phyloP scores from a whole-genome alignment of 2,888 invertebrate species.

The Litoditis marina region DNA sequence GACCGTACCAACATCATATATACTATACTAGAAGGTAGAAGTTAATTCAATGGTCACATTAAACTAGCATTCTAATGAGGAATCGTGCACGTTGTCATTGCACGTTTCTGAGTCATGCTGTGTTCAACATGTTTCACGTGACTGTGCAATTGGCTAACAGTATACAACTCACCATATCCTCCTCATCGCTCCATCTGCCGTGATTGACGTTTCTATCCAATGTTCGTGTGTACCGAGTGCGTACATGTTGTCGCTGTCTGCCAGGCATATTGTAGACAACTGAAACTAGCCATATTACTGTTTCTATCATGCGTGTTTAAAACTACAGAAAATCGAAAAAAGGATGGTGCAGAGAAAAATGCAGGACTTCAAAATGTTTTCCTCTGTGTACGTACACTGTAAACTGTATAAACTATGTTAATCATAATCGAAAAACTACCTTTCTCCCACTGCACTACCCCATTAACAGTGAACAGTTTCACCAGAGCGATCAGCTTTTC shows the following conservation, averaged over 20 bases:
- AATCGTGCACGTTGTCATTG: no score
- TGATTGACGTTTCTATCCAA: constrained; percentile 44
- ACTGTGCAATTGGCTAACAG: no score
- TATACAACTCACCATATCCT: constrained; percentile 52
- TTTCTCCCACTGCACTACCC: constrained; percentile 75
- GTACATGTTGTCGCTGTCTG: constrained; percentile 44
- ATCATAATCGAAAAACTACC: constrained; percentile 30
- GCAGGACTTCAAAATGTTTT: not conserved
- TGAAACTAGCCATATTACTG: constrained; percentile 21
- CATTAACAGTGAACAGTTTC: constrained; percentile 69
- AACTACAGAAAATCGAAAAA: no score
- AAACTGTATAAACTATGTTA: no score
- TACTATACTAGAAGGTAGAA: no score
- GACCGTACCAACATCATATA: no score
- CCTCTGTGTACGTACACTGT: not conserved
- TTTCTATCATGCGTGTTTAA: no score
- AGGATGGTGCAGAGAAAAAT: not conserved
- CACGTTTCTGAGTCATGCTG: no score
- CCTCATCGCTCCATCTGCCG: constrained; percentile 55
- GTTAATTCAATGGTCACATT: no score
- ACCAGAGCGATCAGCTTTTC: constrained; percentile 70
- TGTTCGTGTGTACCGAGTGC: constrained; percentile 43
- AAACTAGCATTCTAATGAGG: no score
- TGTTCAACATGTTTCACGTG: no score
- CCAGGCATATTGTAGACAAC: constrained; percentile 56